These are phyloP conservation scores for Stenoptilia bipunctidactyla DNA, from an alignment of 2,888 invertebrate genomes.

Conservation along the genomic window DNA sequence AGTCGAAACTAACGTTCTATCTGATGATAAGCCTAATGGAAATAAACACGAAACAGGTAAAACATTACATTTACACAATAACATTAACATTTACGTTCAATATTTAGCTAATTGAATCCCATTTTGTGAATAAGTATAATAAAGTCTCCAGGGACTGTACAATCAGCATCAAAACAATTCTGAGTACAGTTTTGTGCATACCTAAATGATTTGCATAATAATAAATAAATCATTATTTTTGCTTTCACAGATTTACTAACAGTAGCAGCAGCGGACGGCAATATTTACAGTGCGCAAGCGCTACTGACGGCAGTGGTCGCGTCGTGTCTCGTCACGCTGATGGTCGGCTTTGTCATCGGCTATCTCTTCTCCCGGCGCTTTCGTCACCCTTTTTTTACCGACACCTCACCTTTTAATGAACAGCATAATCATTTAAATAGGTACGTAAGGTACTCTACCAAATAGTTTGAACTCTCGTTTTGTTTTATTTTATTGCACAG, in stretches of 20 bases:
- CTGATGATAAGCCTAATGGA: conserved; percentile 63
- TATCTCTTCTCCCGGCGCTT: conserved; percentile 86
- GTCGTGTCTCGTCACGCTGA: conserved; percentile 83
- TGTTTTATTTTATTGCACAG: background rate
- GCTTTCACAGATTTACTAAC: conserved; percentile 47
- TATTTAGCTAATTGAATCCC: background rate
- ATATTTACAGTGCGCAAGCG: conserved; percentile 85
- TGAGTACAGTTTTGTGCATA: background rate
- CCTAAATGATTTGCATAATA: conserved; percentile 4
- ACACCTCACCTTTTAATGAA: conserved; percentile 81
- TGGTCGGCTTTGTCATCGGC: conserved; percentile 87
- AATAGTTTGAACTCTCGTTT: conserved; percentile 9
- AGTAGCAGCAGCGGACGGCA: conserved; percentile 72
- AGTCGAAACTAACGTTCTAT: conserved; percentile 74
- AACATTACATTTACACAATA: background rate
- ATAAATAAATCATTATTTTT: conserved; percentile 34
- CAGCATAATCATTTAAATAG: conserved; percentile 84
- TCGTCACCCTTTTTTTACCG: conserved; percentile 78
- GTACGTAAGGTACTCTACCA: conserved; percentile 31
- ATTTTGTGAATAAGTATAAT: background rate
- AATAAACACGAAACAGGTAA: conserved; percentile 63
- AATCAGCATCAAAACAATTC: background rate
- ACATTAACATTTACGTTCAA: background rate
- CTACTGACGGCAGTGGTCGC: conserved; percentile 84
- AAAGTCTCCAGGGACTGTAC: too few relatives aligned